A percentile compares a stretch with the other conserved stretches of the same genome.
Evolutionary conservation across 2,888 invertebrate genomes (phyloP).

Genomic region (Spilosoma lubricipeda): DNA sequence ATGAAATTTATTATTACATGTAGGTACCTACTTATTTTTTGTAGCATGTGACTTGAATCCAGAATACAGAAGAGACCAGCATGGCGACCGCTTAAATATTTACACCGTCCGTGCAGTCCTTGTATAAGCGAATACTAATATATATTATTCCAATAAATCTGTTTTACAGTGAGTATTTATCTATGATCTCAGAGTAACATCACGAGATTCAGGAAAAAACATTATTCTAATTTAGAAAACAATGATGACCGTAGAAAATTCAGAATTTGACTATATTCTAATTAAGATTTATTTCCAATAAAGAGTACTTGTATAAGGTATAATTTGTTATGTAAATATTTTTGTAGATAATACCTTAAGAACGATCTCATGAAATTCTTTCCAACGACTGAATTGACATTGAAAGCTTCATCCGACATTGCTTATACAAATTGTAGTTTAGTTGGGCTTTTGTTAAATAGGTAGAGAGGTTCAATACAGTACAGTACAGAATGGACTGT

Average conservation of each 20-base stretch:
- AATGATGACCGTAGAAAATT: not conserved
- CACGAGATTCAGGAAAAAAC: not conserved
- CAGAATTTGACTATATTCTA: not conserved
- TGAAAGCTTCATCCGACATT: not conserved
- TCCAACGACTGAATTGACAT: not conserved
- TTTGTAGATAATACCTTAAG: not conserved
- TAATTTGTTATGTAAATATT: too few relatives aligned
- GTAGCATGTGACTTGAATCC: too few relatives aligned
- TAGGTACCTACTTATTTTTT: too few relatives aligned
- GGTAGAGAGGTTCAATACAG: not conserved
- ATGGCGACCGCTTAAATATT: too few relatives aligned
- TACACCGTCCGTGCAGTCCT: too few relatives aligned
- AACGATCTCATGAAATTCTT: not conserved
- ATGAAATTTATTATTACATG: too few relatives aligned
- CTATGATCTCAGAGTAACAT: not conserved
- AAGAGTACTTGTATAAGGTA: too few relatives aligned
- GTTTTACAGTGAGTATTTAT: not conserved
- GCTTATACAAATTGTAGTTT: not conserved
- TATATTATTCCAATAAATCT: not conserved
- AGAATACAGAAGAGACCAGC: too few relatives aligned
- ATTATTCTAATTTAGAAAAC: too few relatives aligned
- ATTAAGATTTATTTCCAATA: too few relatives aligned
- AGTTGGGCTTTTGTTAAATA: not conserved
- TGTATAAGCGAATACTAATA: not conserved
- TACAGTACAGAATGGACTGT: too few relatives aligned